Conservation (phyloP, 2,888 invertebrate genomes). For the Drosophila rubida region DNA sequence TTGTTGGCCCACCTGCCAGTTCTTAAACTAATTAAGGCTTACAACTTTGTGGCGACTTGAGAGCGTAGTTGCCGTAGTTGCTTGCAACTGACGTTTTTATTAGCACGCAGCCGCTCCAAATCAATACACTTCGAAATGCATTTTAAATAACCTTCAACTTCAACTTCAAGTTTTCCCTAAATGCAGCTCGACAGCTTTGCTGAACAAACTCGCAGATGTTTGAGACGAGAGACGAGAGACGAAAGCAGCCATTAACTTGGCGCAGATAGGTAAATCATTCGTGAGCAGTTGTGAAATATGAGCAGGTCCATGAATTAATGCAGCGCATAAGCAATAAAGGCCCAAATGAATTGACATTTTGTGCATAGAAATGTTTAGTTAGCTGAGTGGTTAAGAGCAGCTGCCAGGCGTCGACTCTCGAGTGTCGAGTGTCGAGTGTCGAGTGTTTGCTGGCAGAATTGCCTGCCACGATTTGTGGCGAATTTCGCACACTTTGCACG, state of each 20-base stretch:
- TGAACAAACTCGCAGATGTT: too few relatives aligned
- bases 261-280: conserved; percentile 41
- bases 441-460: conserved; percentile 38
- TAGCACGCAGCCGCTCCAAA: background rate
- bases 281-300: conserved; percentile 49
- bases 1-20: conserved; percentile 1
- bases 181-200: too few relatives aligned
- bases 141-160: background rate
- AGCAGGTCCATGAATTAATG: conserved; percentile 53
- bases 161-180: too few relatives aligned
- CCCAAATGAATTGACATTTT: conserved; percentile 70
- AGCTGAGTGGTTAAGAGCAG: conserved; percentile 12
- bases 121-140: background rate
- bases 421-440: background rate
- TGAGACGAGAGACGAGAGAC: background rate
- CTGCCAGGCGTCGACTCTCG: conserved; percentile 3
- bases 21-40: conserved; percentile 6
- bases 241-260: background rate
- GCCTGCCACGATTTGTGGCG: conserved; percentile 63
- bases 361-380: conserved; percentile 27
- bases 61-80: background rate
- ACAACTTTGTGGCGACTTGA: conserved; percentile 1
- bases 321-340: conserved; percentile 60
- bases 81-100: conserved; percentile 7
- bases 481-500: conserved; percentile 42